Evolutionary conservation across 1,140 invertebrate genomes (phyloP), one percentile per base, ranked within the genome.

Genomic region (Saxidomus purpurata): DNA sequence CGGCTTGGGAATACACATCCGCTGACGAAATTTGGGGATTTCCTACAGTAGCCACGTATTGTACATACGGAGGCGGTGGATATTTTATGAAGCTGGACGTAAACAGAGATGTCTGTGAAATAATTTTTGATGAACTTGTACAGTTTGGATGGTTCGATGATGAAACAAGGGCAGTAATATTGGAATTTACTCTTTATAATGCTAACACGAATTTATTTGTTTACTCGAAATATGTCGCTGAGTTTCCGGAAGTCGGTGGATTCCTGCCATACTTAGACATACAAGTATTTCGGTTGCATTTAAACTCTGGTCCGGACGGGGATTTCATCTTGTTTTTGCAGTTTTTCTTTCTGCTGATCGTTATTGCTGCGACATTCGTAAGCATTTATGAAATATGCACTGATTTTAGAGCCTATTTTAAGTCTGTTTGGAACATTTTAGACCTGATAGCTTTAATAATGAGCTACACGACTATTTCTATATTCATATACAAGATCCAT

Each of bases 151-250:
- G 96, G 96, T 95, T 96, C n/a, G 96, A 97, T 88, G 84, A 93
- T 28, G 81, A 93, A 28, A 96, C 96, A 8, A 90, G 96, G 87
- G 96, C 96, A 1, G 92, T 97, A 38, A 95, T 96, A 82, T 89
- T 96, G 3, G 96, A 97, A 80, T 96, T 96, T 89, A 96, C 96
- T 17, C 92, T 96, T 0, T 97, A 96, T 88, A 97, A 96, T 92
- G 95, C 96, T 6, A 91, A 93, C 67, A 84, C 87, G 0, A 93
- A 93, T 43, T 49, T 94, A 38, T 91, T 93, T 63, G 25, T 90
- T 0, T 87, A 89, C n/a, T 55, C 85, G 1, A 82, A 63, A 40
- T 87, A 91, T 69, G 67, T 92, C 9, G 80, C 86, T 6, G 96
- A 96, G 90, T 96, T 96, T 90, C 89, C 96, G 28, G 96, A 96